Base-by-base conservation (phyloP, 2,888 invertebrate genomes). In the Drosophila monieri region DNA sequence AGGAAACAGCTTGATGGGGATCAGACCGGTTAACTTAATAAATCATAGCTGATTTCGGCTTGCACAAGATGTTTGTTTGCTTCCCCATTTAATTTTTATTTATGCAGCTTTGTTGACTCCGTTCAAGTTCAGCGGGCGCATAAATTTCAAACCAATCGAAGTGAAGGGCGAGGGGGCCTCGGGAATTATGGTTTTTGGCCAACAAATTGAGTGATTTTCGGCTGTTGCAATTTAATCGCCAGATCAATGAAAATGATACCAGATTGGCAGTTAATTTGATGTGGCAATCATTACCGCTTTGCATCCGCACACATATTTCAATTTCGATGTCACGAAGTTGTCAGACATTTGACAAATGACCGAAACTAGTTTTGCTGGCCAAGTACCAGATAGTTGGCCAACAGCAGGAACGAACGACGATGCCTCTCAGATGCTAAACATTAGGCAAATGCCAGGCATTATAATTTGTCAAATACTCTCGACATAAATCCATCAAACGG, bases 401-500 rank as follows among this genome's bases (percentile, higher is more conserved):
- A 69, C 59, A 75, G 47, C 66, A 67, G 21, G 18, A 41, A 15
- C 41, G 14, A 35, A 32, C 66, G 61, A 60, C 66, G 49, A 52
- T 62, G 67, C 61, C 66, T 44, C 51, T 44, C 48, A 57, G 54
- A 57, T 60, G 52, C 58, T 35, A 47, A 47, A 35, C 53, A 56
- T 53, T 76, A 77, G 57, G 73, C 80, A 80, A 81, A 74, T 73
- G 77, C 44, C 73, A 54, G 59, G 60, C 76, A 66, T 75, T 52
- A 65, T 75, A 85, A 80, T 83, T 83, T 85, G 84, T 85, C 81
- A 80, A 83, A 62, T 60, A 61, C 64, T 41, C 62, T 74, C 83
- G 83, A 74, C 81, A 83, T 83, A 85, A 85, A 83, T 85, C 80
- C 78, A 80, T 83, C 78, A 74, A 61, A 66, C 61, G 68, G 61